Percentiles rank a stretch among this genome's conserved stretches.
Evolutionary conservation across 1,140 invertebrate species (phyloP).

Genomic region (Drosophila prosaltans): DNA sequence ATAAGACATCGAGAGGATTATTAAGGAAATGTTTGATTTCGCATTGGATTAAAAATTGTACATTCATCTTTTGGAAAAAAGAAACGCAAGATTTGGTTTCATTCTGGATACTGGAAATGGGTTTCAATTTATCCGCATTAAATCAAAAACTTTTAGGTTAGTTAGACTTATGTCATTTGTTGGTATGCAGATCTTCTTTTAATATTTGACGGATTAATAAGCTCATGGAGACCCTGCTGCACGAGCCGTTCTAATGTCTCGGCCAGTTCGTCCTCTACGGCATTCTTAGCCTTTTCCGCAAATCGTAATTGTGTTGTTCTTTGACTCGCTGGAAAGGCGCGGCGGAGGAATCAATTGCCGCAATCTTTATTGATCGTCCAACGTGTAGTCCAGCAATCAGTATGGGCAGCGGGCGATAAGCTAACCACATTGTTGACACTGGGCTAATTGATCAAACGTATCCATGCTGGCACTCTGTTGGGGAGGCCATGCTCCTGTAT

Average conservation of each 20-base stretch:
- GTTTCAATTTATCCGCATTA: not conserved
- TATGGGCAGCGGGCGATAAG: conserved; percentile 84
- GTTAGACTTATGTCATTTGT: conserved; percentile 40
- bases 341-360: conserved; percentile 83
- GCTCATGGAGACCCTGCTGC: conserved; percentile 52
- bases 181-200: conserved; percentile 60
- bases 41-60: conserved; percentile 37
- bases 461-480: conserved; percentile 84
- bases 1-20: conserved; percentile 14
- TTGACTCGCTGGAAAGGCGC: conserved; percentile 68
- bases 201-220: conserved; percentile 63
- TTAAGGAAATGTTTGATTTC: conserved; percentile 37
- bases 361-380: conserved; percentile 84
- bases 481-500: conserved; percentile 86
- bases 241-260: conserved; percentile 55
- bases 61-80: conserved; percentile 47
- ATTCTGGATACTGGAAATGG: not conserved
- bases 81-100: not conserved
- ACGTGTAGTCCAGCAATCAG: conserved; percentile 84
- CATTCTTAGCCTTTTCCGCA: conserved; percentile 45
- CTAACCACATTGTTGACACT: conserved; percentile 87
- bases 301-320: conserved; percentile 60
- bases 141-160: conserved; percentile 19
- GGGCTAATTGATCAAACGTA: conserved; percentile 87
- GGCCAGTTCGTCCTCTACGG: conserved; percentile 44